Evolutionary conservation across 2,797 vertebrate genomes (phyloP).

Genomic region (Potorous gilbertii): DNA sequence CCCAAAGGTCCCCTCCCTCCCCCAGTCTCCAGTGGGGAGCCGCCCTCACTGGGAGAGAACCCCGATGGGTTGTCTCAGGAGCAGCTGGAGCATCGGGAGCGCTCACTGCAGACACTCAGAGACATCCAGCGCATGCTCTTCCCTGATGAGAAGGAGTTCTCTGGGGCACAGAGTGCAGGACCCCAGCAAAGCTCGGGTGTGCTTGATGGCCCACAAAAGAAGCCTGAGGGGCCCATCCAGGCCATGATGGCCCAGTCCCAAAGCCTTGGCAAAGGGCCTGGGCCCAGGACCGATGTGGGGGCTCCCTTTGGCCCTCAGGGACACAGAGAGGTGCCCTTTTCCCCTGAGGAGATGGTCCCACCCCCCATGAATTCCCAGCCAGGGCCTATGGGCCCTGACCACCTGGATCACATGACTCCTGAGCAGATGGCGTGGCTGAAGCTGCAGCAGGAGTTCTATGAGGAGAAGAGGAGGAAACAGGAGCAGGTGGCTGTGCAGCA

Average conservation of each 20-base stretch:
- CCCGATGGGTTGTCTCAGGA: slow-evolving; percentile 98
- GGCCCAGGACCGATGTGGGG: slow-evolving; percentile 94
- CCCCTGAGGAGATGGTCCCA: slow-evolving; percentile 96
- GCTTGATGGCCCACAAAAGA: slow-evolving; percentile 88
- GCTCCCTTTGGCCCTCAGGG: slow-evolving; percentile 94
- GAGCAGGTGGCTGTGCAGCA: slow-evolving; percentile 95
- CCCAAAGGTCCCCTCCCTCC: slow-evolving; percentile 86
- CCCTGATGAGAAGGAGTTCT: slow-evolving; percentile 93
- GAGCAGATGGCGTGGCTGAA: slow-evolving; percentile 99
- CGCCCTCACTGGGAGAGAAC: slow-evolving; percentile 94
- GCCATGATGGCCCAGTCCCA: slow-evolving; percentile 99
- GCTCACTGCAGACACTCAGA: slow-evolving; percentile 90
- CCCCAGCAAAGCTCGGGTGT: slow-evolving; percentile 84
- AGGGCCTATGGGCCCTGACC: slow-evolving; percentile 89
- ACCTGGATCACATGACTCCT: slow-evolving; percentile 97
- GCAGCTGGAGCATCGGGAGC: slow-evolving; percentile 89
- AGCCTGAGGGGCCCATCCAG: slow-evolving; percentile 95
- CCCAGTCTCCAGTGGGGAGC: slow-evolving; percentile 91
- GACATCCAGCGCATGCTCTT: slow-evolving; percentile 99
- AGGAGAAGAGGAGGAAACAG: slow-evolving; percentile 98
- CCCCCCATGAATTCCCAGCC: slow-evolving; percentile 90
- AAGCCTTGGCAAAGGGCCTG: slow-evolving; percentile 95
- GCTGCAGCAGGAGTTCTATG: slow-evolving; percentile 98
- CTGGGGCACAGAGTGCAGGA: slow-evolving; percentile 84
- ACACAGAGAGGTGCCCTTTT: slow-evolving; percentile 96